Base-by-base conservation (phyloP, 2,113 vertebrate genomes). In the Tretioscincus oriximinensis region DNA sequence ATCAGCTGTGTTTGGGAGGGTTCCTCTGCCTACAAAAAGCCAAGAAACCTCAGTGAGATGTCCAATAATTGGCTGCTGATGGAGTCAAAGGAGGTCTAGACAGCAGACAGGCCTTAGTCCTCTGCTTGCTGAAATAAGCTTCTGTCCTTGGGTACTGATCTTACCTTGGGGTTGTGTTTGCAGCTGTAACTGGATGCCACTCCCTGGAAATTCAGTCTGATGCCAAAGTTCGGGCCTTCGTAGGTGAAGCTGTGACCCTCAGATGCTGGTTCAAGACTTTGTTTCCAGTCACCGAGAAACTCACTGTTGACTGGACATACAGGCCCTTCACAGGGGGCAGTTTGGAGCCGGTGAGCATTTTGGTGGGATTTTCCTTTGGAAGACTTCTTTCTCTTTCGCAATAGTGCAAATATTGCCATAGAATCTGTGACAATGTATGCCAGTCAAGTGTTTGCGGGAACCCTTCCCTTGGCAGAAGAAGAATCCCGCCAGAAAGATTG, bases 301-400 rank as follows among this genome's bases (percentile, higher is more conserved):
- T 98, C 87, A 94, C 90, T 0, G 91, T 98, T 0, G 96, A 98
- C 91, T 99, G 98, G 98, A 96, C 96, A 0, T 98, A 97, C 65
- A 94, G 94, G 8, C 94, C 96, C 1, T 88, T 93, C 49, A 49
- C 81, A 0, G 97, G 96, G 14, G 97, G 97, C 1, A 90, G 11
- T 4, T 92, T 93, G 64, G 93, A 95, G 76, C 88, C 92, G 0
- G 95, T 96, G 89, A 95, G 95, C 94, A 68, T 9, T 67, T 5
- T 41, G 5, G 11, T 60, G 31, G 41, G 7, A 20, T 65, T 65
- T 7, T 58, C 49, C 8, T 51, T 51, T 51, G 49, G 49, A 51
- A 51, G 8, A 70, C 29, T 10, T 11, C 67, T 72, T 51, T 68
- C 67, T 71, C 41, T 77, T n/a, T 58, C n/a, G 22, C 78, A 49